Percentiles rank a stretch among this genome's conserved stretches.
Evolutionary conservation across 1,140 invertebrate genomes (phyloP).

Genomic region (Atta cephalotes): DNA sequence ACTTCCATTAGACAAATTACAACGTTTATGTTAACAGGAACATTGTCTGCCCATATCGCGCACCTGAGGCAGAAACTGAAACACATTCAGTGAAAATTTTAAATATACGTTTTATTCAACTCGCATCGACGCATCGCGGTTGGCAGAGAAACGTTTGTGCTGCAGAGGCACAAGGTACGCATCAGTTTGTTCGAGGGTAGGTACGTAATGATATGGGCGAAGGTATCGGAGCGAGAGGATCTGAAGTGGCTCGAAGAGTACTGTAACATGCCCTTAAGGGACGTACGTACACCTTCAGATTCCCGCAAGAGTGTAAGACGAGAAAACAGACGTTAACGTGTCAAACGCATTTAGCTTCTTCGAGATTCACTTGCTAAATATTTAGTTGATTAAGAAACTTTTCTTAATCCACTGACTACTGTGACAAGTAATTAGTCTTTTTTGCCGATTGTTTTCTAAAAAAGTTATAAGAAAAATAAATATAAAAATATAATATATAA

Average conservation of each 20-base stretch:
- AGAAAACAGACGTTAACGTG: slow-evolving; percentile 81
- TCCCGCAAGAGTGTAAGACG: slow-evolving; percentile 79
- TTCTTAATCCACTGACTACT: background rate
- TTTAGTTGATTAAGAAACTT: slow-evolving; percentile 72
- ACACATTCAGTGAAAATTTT: slow-evolving; percentile 50
- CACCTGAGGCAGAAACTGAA: slow-evolving; percentile 31
- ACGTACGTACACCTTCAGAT: slow-evolving; percentile 76
- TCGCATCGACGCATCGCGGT: slow-evolving; percentile 27
- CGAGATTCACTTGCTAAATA: slow-evolving; percentile 62
- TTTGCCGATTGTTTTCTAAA: background rate
- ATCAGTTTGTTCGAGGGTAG: slow-evolving; percentile 63
- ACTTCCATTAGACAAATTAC: slow-evolving; percentile 51
- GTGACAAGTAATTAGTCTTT: background rate
- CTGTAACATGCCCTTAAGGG: slow-evolving; percentile 83
- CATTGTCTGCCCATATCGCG: slow-evolving; percentile 35
- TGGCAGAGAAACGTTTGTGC: slow-evolving; percentile 49
- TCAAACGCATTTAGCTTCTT: slow-evolving; percentile 80
- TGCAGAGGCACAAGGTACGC: slow-evolving; percentile 38
- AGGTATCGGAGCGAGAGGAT: slow-evolving; percentile 78
- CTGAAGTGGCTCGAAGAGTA: slow-evolving; percentile 78
- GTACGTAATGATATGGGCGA: slow-evolving; percentile 75
- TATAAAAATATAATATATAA: background rate
- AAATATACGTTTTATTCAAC: slow-evolving; percentile 49
- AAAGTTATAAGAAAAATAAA: background rate
- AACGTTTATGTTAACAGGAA: slow-evolving; percentile 58